These are phyloP conservation scores for Eufriesea mexicana DNA, from an alignment of 1,140 invertebrate species.

Conservation along the genomic window DNA sequence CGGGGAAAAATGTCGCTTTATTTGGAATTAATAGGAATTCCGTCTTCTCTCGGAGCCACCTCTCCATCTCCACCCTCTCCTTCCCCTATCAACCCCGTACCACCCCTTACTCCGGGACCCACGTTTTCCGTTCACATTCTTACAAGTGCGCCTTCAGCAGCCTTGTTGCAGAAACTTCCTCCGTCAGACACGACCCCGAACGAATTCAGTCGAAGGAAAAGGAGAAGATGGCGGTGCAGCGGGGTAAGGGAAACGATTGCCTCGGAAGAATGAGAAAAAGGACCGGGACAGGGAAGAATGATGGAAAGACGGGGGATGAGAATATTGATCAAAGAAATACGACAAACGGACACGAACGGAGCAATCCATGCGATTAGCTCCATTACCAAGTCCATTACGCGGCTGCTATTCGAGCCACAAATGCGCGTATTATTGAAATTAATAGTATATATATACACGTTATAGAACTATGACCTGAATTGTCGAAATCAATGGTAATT, in stretches of 20 bases:
- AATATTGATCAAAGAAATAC: conserved; percentile 19
- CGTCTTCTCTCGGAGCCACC: neutral
- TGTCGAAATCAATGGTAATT: neutral
- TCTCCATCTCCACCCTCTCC: too few relatives aligned
- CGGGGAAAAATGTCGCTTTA: conserved; percentile 43
- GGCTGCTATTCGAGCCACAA: neutral
- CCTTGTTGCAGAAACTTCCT: conserved; percentile 5
- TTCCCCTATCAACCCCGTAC: too few relatives aligned
- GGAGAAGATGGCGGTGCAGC: neutral
- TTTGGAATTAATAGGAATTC: conserved; percentile 52
- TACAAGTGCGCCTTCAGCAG: neutral
- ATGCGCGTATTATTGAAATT: neutral
- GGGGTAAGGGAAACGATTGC: neutral
- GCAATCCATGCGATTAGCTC: conserved; percentile 25
- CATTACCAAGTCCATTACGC: neutral
- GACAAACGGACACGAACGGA: conserved; percentile 3
- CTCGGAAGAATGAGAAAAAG: neutral
- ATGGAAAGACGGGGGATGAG: neutral
- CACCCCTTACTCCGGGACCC: too few relatives aligned
- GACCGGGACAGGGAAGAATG: neutral
- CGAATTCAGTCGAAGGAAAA: neutral
- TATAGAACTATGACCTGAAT: conserved; percentile 2
- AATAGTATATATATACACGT: neutral
- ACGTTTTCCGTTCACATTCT: conserved; percentile 23
- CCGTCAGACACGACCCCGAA: neutral